Evolutionary conservation across 2,113 vertebrate species (phyloP).

Genomic region (Lepus europaeus): DNA sequence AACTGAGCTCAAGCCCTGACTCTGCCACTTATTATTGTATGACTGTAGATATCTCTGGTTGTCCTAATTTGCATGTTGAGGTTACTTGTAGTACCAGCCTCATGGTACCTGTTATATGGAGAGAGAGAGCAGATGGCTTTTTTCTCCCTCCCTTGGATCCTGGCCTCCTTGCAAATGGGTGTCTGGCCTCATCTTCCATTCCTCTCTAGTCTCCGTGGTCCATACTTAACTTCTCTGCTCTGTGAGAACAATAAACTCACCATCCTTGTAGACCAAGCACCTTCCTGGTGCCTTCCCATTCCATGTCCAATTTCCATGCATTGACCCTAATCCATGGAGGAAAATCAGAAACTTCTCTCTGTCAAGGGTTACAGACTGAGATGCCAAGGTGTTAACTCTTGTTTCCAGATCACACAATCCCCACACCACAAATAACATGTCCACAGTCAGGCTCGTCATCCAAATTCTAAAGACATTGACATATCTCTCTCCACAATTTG

Average conservation of each 20-base stretch:
- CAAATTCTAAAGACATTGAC: slow-evolving; percentile 70
- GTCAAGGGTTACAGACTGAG: neutral
- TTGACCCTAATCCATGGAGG: neutral
- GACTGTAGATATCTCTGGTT: neutral
- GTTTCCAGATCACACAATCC: neutral
- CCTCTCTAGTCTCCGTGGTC: neutral
- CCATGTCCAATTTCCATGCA: neutral
- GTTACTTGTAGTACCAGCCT: neutral
- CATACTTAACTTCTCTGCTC: neutral
- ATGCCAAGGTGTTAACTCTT: neutral
- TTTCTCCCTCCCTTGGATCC: neutral
- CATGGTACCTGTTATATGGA: neutral
- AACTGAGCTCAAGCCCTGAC: neutral
- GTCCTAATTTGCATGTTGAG: neutral
- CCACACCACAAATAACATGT: neutral
- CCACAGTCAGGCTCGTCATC: slow-evolving; percentile 36
- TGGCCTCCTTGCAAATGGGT: neutral
- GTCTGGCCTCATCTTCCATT: neutral
- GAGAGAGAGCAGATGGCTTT: neutral
- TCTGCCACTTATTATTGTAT: neutral
- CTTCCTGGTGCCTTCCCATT: neutral
- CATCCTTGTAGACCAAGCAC: neutral
- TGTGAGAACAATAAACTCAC: neutral
- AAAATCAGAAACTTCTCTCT: slow-evolving; percentile 14
- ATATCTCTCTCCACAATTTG: slow-evolving; percentile 67